A percentile compares a stretch with the other conserved stretches of the same genome.
Conservation (phyloP, 2,888 invertebrate genomes). For the Caenorhabditis sp. region DNA sequence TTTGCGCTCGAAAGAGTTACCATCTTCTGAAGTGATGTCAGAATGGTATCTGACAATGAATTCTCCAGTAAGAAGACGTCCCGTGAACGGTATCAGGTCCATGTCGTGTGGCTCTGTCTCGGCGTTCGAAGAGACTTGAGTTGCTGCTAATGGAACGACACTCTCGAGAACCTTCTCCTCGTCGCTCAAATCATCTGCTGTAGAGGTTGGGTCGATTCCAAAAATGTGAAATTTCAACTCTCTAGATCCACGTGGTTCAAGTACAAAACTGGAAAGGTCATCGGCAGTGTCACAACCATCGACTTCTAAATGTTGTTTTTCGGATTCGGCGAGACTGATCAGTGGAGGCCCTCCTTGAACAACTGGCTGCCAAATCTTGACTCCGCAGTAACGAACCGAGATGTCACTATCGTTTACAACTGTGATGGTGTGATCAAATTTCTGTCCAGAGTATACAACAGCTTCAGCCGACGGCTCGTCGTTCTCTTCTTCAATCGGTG, state of each 20-base stretch:
- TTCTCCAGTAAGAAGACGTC: slow-evolving; percentile 78
- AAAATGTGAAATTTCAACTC: slow-evolving; percentile 79
- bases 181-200: slow-evolving; percentile 75
- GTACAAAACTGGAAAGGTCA: slow-evolving; percentile 46
- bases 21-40: slow-evolving; percentile 72
- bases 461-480: slow-evolving; percentile 77
- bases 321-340: slow-evolving; percentile 65
- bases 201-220: slow-evolving; percentile 81
- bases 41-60: slow-evolving; percentile 79
- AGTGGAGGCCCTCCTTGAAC: slow-evolving; percentile 78
- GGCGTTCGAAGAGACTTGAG: slow-evolving; percentile 52
- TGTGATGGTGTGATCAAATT: slow-evolving; percentile 78
- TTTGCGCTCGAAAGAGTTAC: slow-evolving; percentile 74
- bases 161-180: slow-evolving; percentile 70
- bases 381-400: slow-evolving; percentile 72
- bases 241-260: slow-evolving; percentile 69
- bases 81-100: slow-evolving; percentile 82
- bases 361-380: slow-evolving; percentile 70
- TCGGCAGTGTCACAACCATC: slow-evolving; percentile 35
- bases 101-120: slow-evolving; percentile 67
- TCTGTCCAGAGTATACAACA: slow-evolving; percentile 81
- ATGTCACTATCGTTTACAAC: slow-evolving; percentile 74
- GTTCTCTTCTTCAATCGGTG: slow-evolving; percentile 77
- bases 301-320: slow-evolving; percentile 21
- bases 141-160: slow-evolving; percentile 65